Percentiles rank a stretch among this genome's conserved stretches.
phyloP scores from a whole-genome alignment of 2,888 invertebrate species.

The Argynnis bischoffii region DNA sequence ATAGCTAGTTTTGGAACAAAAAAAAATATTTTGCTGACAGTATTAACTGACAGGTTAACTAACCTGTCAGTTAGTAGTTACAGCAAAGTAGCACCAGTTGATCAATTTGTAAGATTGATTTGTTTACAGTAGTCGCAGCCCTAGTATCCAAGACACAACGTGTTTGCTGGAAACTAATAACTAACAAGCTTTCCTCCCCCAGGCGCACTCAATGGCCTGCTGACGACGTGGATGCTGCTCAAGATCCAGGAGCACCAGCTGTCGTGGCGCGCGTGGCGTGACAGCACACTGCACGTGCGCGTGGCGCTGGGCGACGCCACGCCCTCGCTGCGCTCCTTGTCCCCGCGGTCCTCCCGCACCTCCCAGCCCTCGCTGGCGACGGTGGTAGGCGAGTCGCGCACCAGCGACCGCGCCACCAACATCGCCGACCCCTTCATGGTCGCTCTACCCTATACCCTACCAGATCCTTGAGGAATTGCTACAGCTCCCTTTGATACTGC shows the following conservation, averaged over 20 bases:
- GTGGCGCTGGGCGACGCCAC: constrained; percentile 46
- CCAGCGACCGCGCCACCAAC: constrained; percentile 61
- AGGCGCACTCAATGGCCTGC: constrained; percentile 74
- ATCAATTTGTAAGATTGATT: too few species aligned
- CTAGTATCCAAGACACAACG: too few species aligned
- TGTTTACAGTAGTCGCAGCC: too few species aligned
- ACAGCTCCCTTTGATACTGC: neutral
- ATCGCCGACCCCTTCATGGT: constrained; percentile 70
- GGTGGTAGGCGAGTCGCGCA: constrained; percentile 51
- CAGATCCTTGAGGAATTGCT: constrained; percentile 38
- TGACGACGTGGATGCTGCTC: constrained; percentile 77
- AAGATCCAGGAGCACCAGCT: constrained; percentile 77
- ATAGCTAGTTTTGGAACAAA: too few species aligned
- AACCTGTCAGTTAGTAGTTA: too few species aligned
- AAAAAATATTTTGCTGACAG: too few species aligned
- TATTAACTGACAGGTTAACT: too few species aligned
- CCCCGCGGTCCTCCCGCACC: neutral
- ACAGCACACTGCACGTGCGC: constrained; percentile 72
- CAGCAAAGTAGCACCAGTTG: too few species aligned
- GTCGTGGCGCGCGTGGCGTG: constrained; percentile 76
- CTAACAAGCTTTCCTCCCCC: neutral
- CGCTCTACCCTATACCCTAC: constrained; percentile 52
- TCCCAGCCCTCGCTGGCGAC: constrained; percentile 46
- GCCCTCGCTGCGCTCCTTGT: neutral
- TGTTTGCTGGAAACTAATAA: neutral